These are phyloP conservation scores for Pantherophis alleghaniensis DNA, from an alignment of 2,797 vertebrate genomes.

Conservation along the genomic window DNA sequence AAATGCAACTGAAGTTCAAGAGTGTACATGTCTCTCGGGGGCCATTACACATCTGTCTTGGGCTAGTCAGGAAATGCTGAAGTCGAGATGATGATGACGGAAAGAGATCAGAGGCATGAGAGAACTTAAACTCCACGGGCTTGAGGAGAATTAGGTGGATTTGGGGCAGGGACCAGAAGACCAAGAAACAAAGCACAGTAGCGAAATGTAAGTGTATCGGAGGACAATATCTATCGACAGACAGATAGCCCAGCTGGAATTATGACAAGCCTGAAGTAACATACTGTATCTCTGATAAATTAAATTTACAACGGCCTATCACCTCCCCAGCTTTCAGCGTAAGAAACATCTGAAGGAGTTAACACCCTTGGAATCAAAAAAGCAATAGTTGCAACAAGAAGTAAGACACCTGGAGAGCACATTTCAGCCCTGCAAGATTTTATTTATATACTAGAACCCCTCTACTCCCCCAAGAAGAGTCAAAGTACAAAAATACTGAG, in stretches of 20 bases:
- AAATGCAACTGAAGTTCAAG: constrained; percentile 3
- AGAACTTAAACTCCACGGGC: background rate
- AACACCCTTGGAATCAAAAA: background rate
- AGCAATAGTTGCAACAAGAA: background rate
- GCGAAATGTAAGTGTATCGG: background rate
- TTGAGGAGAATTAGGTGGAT: background rate
- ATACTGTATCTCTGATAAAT: background rate
- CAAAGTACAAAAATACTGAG: background rate
- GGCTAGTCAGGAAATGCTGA: background rate
- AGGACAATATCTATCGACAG: background rate
- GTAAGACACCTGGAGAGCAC: background rate
- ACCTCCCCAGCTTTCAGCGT: background rate
- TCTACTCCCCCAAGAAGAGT: background rate
- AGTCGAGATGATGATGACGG: background rate
- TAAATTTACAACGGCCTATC: background rate
- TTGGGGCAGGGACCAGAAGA: background rate
- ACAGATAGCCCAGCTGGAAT: background rate
- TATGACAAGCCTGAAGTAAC: background rate
- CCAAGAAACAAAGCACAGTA: background rate
- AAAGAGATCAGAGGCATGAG: background rate
- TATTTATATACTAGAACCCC: background rate
- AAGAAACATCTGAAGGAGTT: background rate
- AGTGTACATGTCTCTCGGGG: background rate
- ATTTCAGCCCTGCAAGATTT: background rate
- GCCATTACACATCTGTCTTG: background rate